Percentiles rank a stretch among this genome's conserved stretches.
Evolutionary conservation across 2,113 vertebrate species (phyloP).

Genomic region (Dromiciops gliroides): DNA sequence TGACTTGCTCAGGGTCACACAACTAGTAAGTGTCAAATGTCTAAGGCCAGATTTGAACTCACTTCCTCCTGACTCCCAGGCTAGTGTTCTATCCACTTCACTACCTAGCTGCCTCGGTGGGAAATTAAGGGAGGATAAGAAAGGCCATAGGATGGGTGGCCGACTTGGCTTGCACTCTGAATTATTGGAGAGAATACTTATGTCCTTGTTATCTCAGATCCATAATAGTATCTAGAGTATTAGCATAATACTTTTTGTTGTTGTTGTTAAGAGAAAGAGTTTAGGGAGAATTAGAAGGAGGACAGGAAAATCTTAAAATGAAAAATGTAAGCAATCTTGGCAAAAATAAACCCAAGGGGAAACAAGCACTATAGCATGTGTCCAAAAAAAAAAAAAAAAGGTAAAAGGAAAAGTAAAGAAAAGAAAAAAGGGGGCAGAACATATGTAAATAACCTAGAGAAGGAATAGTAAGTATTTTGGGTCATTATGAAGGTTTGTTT

Average conservation of each 20-base stretch:
- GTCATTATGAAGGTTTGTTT: not conserved
- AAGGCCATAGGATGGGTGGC: not conserved
- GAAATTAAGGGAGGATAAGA: not conserved
- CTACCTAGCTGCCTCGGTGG: too few species aligned
- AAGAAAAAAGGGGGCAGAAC: not conserved
- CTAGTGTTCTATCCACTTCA: too few species aligned
- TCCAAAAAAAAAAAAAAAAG: not conserved
- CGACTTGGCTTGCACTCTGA: not conserved
- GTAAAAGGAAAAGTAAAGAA: not conserved
- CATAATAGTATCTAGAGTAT: not conserved
- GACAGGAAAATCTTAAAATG: not conserved
- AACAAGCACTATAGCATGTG: not conserved
- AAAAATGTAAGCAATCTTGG: not conserved
- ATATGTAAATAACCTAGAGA: not conserved
- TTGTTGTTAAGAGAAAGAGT: not conserved
- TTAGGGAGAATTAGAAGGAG: not conserved
- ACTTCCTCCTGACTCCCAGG: too few species aligned
- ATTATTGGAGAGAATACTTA: not conserved
- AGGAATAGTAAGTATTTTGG: not conserved
- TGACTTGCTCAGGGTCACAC: too few species aligned
- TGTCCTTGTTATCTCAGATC: not conserved
- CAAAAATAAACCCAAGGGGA: not conserved
- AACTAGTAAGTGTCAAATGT: too few species aligned
- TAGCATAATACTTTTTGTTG: not conserved
- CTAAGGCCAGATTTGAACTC: too few species aligned